A percentile compares a stretch with the other conserved stretches of the same genome.
Conservation (phyloP, 2,797 vertebrate genomes). For the Oryzias sinensis region DNA sequence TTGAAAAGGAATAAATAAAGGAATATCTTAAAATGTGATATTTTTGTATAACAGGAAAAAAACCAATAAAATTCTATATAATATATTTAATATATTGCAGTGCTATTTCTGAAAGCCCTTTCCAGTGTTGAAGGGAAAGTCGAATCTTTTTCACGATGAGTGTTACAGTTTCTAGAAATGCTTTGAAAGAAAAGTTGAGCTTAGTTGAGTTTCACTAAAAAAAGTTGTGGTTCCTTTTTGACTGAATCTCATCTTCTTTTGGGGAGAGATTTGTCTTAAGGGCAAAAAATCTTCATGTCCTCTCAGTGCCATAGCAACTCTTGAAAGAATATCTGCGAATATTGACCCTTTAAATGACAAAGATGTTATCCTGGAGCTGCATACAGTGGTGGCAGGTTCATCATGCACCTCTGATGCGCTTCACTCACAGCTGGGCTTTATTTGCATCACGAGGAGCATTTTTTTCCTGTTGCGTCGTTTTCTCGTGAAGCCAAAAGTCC, state of each 20-base stretch:
- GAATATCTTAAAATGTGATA: slow-evolving; percentile 69
- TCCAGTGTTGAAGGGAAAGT: slow-evolving; percentile 44
- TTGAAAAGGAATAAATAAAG: slow-evolving; percentile 52
- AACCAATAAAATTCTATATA: slow-evolving; percentile 70
- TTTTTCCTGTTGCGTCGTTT: slow-evolving; percentile 23
- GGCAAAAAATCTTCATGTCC: slow-evolving; percentile 24
- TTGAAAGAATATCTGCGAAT: slow-evolving; percentile 43
- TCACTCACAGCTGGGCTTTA: slow-evolving; percentile 41
- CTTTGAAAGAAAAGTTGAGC: slow-evolving; percentile 46
- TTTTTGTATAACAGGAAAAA: slow-evolving; percentile 71
- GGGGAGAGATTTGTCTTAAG: slow-evolving; percentile 22
- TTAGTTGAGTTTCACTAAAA: slow-evolving; percentile 42
- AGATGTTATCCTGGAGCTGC: slow-evolving; percentile 35
- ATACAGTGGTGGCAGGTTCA: slow-evolving; percentile 7
- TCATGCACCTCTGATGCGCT: background rate
- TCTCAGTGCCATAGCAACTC: slow-evolving; percentile 55
- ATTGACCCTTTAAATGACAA: slow-evolving; percentile 69
- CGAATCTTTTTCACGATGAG: slow-evolving; percentile 48
- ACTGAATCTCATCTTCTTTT: slow-evolving; percentile 6
- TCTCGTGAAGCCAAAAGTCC: slow-evolving; percentile 28
- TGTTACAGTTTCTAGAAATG: slow-evolving; percentile 54
- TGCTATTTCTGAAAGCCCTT: slow-evolving; percentile 62
- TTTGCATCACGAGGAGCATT: slow-evolving; percentile 22
- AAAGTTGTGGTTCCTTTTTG: slow-evolving; percentile 43
- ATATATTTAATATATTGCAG: slow-evolving; percentile 79